Percentiles rank a stretch among this genome's conserved stretches.
Conservation (phyloP, 2,888 invertebrate genomes). For the Glyphotaelius pellucidus region DNA sequence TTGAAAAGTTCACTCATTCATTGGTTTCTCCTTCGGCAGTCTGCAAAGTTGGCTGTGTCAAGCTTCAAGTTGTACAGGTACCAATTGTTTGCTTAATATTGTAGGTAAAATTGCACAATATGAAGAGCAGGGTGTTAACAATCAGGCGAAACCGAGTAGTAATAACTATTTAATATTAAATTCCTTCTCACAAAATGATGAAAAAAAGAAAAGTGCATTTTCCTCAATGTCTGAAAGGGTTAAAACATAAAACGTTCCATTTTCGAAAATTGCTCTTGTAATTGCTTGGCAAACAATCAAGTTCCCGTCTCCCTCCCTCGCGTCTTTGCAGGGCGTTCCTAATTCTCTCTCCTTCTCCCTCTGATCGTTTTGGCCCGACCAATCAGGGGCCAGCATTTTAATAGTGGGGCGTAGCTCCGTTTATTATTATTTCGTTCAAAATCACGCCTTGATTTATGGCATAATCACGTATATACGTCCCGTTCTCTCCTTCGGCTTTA, state of each 20-base stretch:
- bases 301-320: slow-evolving; percentile 46
- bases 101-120: too few species aligned
- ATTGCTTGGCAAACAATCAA: slow-evolving; percentile 58
- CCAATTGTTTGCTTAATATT: too few species aligned
- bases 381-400: slow-evolving; percentile 57
- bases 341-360: slow-evolving; percentile 52
- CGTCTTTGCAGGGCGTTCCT: slow-evolving; percentile 43
- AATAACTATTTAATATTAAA: too few species aligned
- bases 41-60: too few species aligned
- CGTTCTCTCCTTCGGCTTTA: background rate
- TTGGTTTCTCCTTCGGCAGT: too few species aligned
- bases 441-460: slow-evolving; percentile 63
- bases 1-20: too few species aligned
- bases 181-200: too few species aligned
- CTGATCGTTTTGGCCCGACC: slow-evolving; percentile 60
- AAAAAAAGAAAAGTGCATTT: slow-evolving; percentile 1
- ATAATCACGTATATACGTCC: slow-evolving; percentile 39
- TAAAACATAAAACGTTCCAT: slow-evolving; percentile 53
- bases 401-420: slow-evolving; percentile 58
- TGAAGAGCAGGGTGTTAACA: too few species aligned
- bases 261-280: slow-evolving; percentile 60
- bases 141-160: too few species aligned
- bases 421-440: slow-evolving; percentile 62
- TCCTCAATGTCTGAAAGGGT: background rate
- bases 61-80: too few species aligned